Conservation (phyloP, 2,797 vertebrate species). For the Galaxias olidus region DNA sequence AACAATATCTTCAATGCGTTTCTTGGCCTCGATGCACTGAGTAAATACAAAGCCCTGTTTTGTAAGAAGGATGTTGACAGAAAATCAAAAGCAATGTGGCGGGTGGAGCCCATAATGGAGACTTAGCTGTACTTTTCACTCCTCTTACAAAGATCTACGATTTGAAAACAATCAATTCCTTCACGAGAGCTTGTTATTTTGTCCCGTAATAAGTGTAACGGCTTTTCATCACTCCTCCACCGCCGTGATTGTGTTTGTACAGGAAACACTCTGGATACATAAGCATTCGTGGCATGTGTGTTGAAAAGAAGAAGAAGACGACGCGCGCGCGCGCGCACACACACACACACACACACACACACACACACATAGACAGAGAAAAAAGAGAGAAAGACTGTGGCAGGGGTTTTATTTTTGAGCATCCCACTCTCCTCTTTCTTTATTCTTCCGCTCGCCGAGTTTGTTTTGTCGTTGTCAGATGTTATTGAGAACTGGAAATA, state of each 20-base stretch:
- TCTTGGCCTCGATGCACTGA: conserved; percentile 72
- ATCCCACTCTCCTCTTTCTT: conserved; percentile 41
- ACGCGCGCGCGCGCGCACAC: neutral
- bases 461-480: conserved; percentile 52
- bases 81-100: conserved; percentile 80
- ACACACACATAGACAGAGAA: conserved; percentile 2
- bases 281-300: conserved; percentile 53
- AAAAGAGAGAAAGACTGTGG: conserved; percentile 34
- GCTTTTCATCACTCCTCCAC: conserved; percentile 71
- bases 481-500: conserved; percentile 55
- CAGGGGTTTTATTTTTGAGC: conserved; percentile 59
- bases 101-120: conserved; percentile 74
- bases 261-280: conserved; percentile 33
- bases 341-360: neutral
- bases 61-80: conserved; percentile 79
- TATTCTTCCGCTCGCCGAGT: conserved; percentile 34
- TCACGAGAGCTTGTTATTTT: conserved; percentile 80
- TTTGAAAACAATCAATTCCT: conserved; percentile 81
- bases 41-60: conserved; percentile 70
- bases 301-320: conserved; percentile 34
- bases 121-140: conserved; percentile 82
- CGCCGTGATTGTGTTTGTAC: conserved; percentile 68
- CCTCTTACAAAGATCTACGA: conserved; percentile 79
- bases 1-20: conserved; percentile 64
- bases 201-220: conserved; percentile 73